These are phyloP conservation scores for Drosophila saltans DNA, from an alignment of 1,140 invertebrate species.

Conservation along the genomic window DNA sequence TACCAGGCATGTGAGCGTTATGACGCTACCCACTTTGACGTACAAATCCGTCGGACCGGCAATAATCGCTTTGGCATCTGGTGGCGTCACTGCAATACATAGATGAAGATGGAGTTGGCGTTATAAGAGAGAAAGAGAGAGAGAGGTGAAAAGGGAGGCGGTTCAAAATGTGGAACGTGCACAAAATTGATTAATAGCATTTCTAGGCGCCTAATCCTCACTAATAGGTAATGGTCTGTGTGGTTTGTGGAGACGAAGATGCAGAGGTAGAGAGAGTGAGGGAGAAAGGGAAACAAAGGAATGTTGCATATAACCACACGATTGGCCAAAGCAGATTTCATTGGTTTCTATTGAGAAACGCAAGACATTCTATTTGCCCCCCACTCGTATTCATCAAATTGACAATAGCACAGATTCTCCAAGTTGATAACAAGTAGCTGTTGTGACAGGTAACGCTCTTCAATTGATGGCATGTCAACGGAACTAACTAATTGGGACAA, in stretches of 20 bases:
- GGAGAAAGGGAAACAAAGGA: neutral
- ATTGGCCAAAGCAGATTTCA: slow-evolving; percentile 34
- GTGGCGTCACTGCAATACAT: slow-evolving; percentile 69
- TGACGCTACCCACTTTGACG: slow-evolving; percentile 92
- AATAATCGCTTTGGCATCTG: slow-evolving; percentile 93
- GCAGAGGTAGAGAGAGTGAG: neutral
- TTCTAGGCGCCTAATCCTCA: slow-evolving; percentile 32
- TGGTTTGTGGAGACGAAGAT: neutral
- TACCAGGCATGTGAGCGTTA: slow-evolving; percentile 91
- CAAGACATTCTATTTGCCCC: slow-evolving; percentile 7
- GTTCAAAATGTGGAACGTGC: slow-evolving; percentile 47
- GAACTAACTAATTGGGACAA: slow-evolving; percentile 1
- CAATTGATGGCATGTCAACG: slow-evolving; percentile 1
- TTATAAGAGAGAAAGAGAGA: neutral
- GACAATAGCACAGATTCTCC: slow-evolving; percentile 10
- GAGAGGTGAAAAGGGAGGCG: neutral
- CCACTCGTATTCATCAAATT: neutral
- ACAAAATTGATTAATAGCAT: slow-evolving; percentile 73
- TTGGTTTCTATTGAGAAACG: slow-evolving; percentile 32
- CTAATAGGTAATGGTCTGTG: slow-evolving; percentile 21
- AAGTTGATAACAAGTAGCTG: slow-evolving; percentile 31
- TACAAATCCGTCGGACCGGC: slow-evolving; percentile 90
- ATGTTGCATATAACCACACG: slow-evolving; percentile 41
- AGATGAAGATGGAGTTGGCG: neutral
- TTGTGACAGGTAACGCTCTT: neutral